Percentiles rank a stretch among this genome's conserved stretches.
These are phyloP conservation scores for Amblyopsis hoosieri DNA, from an alignment of 2,797 vertebrate species.

Conservation along the genomic window DNA sequence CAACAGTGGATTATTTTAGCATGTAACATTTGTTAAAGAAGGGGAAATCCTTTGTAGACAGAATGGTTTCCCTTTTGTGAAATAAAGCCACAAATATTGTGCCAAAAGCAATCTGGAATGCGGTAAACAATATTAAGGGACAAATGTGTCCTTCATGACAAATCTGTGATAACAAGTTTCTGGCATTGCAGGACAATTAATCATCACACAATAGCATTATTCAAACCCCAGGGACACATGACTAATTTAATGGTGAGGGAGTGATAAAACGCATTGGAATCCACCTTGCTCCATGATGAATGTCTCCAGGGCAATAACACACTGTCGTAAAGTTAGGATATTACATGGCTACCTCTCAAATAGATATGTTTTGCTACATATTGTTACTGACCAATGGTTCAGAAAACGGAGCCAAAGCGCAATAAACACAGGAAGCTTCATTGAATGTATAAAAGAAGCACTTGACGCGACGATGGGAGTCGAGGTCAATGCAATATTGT, in stretches of 20 bases:
- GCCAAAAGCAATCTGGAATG: constrained; percentile 71
- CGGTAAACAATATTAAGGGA: constrained; percentile 65
- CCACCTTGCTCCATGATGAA: constrained; percentile 40
- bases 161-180: constrained; percentile 37
- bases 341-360: constrained; percentile 53
- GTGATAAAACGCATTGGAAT: constrained; percentile 40
- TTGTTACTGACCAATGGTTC: constrained; percentile 66
- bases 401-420: constrained; percentile 56
- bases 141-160: constrained; percentile 50
- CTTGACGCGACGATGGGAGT: constrained; percentile 48
- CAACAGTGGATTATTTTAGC: constrained; percentile 53
- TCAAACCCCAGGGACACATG: constrained; percentile 38
- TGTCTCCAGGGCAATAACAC: constrained; percentile 28
- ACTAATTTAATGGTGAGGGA: constrained; percentile 28
- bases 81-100: constrained; percentile 61
- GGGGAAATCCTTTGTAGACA: constrained; percentile 75
- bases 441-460: constrained; percentile 70
- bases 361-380: constrained; percentile 56
- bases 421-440: constrained; percentile 76
- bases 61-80: constrained; percentile 74
- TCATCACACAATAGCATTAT: constrained; percentile 51
- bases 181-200: constrained; percentile 45
- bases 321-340: constrained; percentile 26
- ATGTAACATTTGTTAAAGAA: constrained; percentile 53
- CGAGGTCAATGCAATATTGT: constrained; percentile 82